phyloP scores from a whole-genome alignment of 2,113 vertebrate species.

The Lycocorax pyrrhopterus region DNA sequence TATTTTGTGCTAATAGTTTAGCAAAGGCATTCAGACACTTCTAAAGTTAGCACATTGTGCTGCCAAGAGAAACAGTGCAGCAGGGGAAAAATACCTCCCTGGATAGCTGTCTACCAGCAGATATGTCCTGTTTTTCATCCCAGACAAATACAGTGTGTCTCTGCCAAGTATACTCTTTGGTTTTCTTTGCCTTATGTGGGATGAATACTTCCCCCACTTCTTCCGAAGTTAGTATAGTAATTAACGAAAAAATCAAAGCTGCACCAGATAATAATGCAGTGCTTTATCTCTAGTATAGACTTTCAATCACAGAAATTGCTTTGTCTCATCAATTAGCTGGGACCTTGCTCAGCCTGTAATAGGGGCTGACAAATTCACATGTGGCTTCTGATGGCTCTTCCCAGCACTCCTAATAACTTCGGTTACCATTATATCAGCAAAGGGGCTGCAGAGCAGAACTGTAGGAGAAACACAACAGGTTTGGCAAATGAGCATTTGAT shows the following conservation, averaged over 20 bases:
- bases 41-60: constrained; percentile 58
- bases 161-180: neutral
- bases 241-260: constrained; percentile 15
- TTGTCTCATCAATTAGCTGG: constrained; percentile 22
- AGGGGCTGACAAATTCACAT: neutral
- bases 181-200: constrained; percentile 36
- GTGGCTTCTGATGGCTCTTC: constrained; percentile 1
- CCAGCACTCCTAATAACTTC: neutral
- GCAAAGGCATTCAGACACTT: constrained; percentile 53
- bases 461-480: neutral
- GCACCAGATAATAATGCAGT: neutral
- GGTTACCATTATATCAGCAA: neutral
- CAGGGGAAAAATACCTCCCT: constrained; percentile 44
- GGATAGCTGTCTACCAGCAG: constrained; percentile 52
- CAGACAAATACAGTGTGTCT: constrained; percentile 13
- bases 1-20: constrained; percentile 56
- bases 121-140: constrained; percentile 58
- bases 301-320: constrained; percentile 30
- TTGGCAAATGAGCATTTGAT: neutral
- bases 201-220: neutral
- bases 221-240: neutral
- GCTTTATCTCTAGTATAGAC: constrained; percentile 7
- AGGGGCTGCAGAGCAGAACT: neutral
- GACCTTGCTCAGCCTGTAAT: neutral
- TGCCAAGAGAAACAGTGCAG: constrained; percentile 66